Evolutionary conservation across 2,113 vertebrate genomes (phyloP).

Genomic region (Anthoscopus minutus): DNA sequence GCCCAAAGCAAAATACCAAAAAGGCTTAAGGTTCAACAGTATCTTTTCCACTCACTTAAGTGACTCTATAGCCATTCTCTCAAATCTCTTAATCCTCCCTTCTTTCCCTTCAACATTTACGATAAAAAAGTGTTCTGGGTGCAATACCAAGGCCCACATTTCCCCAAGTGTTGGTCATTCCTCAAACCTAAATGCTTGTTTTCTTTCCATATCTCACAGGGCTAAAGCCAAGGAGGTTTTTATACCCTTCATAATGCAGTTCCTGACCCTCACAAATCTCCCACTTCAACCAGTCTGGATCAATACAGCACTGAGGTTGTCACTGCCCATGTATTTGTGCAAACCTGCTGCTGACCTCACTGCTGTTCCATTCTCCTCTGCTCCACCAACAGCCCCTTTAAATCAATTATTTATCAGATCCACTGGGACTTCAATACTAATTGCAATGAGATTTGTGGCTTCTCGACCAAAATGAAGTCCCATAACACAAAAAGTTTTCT

Average conservation of each 20-base stretch:
- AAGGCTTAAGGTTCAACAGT: neutral
- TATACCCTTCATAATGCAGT: slow-evolving; percentile 4
- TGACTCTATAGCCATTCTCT: neutral
- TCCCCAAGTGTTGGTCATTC: neutral
- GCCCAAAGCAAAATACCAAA: neutral
- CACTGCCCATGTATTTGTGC: neutral
- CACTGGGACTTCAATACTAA: neutral
- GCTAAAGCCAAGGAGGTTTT: slow-evolving; percentile 21
- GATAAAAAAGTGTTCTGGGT: neutral
- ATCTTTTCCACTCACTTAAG: neutral
- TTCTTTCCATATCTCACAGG: slow-evolving; percentile 2
- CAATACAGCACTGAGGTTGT: slow-evolving; percentile 35
- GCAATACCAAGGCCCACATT: neutral
- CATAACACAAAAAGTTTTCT: slow-evolving; percentile 1
- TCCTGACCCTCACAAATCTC: slow-evolving; percentile 36
- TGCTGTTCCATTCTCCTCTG: neutral
- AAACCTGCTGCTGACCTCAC: neutral
- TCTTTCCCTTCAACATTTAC: neutral
- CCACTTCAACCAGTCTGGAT: neutral
- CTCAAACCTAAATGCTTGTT: neutral
- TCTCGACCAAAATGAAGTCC: neutral
- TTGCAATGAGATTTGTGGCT: slow-evolving; percentile 1
- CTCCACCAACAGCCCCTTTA: neutral
- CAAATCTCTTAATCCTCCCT: neutral
- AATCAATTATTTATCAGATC: slow-evolving; percentile 34